Percentiles rank a stretch among this genome's conserved stretches.
phyloP scores from a whole-genome alignment of 2,888 invertebrate genomes.

The Platynereis dumerilii region DNA sequence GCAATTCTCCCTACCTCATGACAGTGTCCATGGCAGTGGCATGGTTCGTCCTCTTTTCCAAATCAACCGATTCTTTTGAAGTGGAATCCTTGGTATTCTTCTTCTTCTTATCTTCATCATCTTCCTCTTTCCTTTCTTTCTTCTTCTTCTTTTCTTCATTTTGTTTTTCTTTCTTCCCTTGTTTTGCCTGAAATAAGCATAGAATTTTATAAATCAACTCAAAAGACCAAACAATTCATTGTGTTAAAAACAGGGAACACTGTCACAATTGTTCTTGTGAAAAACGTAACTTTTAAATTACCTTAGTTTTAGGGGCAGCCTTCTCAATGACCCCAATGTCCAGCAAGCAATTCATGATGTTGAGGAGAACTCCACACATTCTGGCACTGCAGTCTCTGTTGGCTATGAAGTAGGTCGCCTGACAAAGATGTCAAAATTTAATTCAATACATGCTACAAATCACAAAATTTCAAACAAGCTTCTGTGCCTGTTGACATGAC shows the following conservation, averaged over 20 bases:
- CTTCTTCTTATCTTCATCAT: conserved; percentile 8
- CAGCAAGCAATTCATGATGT: conserved; percentile 87
- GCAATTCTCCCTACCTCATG: conserved; percentile 57
- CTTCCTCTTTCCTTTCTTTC: conserved; percentile 3
- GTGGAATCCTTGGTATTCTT: conserved; percentile 11
- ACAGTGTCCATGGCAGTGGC: conserved; percentile 71
- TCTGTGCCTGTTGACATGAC: too few relatives aligned
- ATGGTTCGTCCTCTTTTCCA: conserved; percentile 23
- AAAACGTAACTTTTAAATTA: too few relatives aligned
- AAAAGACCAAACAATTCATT: too few relatives aligned
- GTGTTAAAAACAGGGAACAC: too few relatives aligned
- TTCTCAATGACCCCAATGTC: conserved; percentile 78
- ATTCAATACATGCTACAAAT: too few relatives aligned
- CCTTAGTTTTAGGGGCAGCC: neutral
- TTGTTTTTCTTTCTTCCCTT: conserved; percentile 14
- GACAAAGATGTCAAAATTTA: too few relatives aligned
- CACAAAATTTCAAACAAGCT: too few relatives aligned
- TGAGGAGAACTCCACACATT: conserved; percentile 91
- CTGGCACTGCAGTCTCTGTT: conserved; percentile 85
- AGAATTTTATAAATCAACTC: too few relatives aligned
- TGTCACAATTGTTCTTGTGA: too few relatives aligned
- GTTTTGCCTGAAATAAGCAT: conserved; percentile 4
- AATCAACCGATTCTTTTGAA: neutral
- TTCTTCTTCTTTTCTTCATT: conserved; percentile 25
- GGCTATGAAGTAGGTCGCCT: conserved; percentile 87